phyloP scores from a whole-genome alignment of 2,888 invertebrate genomes.

The Chamaedrilus cognettii region DNA sequence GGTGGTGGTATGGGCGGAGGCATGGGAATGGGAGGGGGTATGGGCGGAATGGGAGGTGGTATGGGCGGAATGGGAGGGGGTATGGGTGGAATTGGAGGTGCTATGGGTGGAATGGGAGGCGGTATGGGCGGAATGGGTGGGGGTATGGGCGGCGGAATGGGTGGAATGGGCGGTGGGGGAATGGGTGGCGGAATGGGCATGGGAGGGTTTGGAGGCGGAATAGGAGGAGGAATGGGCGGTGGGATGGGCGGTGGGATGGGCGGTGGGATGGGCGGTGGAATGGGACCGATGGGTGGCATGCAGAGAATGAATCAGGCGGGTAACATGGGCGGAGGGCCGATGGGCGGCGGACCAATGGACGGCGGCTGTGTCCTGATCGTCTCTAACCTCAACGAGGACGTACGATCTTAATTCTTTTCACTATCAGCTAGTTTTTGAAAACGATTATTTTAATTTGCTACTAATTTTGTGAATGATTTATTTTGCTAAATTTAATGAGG shows the following conservation, averaged over 20 bases:
- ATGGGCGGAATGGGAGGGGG: constrained; percentile 10
- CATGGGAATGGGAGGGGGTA: no score
- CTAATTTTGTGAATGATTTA: no score
- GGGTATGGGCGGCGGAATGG: neutral
- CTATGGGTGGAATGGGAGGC: no score
- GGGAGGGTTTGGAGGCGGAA: neutral
- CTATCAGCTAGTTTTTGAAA: no score
- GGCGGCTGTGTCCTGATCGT: constrained; percentile 23
- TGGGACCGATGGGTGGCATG: constrained; percentile 4
- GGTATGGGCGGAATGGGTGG: constrained; percentile 11
- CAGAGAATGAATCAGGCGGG: no score
- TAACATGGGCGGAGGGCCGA: neutral
- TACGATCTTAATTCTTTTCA: no score
- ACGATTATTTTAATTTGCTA: no score
- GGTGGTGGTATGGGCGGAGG: no score
- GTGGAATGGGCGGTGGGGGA: constrained; percentile 1
- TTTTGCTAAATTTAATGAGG: no score
- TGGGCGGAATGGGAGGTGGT: neutral
- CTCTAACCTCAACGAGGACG: constrained; percentile 30
- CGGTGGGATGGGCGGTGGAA: neutral
- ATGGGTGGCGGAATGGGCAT: constrained; percentile 8
- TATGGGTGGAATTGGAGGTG: neutral
- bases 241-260: neutral
- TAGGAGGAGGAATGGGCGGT: neutral
- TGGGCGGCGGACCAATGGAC: neutral